These are phyloP conservation scores for Microlaimidae sp. DNA, from an alignment of 2,888 invertebrate species.

Conservation along the genomic window DNA sequence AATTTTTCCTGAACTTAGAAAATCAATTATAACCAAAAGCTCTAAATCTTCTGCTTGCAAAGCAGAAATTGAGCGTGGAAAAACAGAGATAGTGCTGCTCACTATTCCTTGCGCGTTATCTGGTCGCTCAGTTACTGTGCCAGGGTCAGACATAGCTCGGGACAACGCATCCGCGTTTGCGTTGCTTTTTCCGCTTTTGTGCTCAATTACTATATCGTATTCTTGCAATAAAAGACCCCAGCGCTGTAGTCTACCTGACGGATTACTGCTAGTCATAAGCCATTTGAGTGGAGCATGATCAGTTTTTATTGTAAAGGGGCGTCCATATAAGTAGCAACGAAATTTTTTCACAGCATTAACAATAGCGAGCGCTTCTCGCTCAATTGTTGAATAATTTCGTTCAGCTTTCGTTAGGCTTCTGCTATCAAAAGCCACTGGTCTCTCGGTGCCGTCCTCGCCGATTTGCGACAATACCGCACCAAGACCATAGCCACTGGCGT, in stretches of 20 bases:
- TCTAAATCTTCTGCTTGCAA: neutral
- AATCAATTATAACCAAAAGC: no score
- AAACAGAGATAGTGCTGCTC: no score
- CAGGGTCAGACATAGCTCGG: no score
- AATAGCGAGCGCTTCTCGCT: slow-evolving; percentile 34
- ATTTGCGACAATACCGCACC: slow-evolving; percentile 23
- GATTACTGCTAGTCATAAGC: slow-evolving; percentile 37
- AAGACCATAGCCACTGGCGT: slow-evolving; percentile 25
- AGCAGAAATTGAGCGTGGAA: no score
- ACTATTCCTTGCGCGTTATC: neutral
- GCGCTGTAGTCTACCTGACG: slow-evolving; percentile 37
- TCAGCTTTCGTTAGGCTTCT: slow-evolving; percentile 24
- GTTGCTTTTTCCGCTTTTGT: slow-evolving; percentile 35
- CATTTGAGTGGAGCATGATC: slow-evolving; percentile 41
- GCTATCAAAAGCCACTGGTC: slow-evolving; percentile 21
- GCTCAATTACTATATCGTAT: slow-evolving; percentile 33
- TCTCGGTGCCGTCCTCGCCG: slow-evolving; percentile 12
- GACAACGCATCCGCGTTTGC: slow-evolving; percentile 36
- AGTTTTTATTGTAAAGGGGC: slow-evolving; percentile 30
- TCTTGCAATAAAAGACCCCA: slow-evolving; percentile 38
- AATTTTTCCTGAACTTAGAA: no score
- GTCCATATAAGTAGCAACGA: slow-evolving; percentile 36
- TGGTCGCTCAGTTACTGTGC: no score
- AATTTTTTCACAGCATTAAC: slow-evolving; percentile 35
- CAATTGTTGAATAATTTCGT: slow-evolving; percentile 35